These are phyloP conservation scores for Sciurus niger DNA, from an alignment of 2,113 vertebrate genomes.

Conservation along the genomic window DNA sequence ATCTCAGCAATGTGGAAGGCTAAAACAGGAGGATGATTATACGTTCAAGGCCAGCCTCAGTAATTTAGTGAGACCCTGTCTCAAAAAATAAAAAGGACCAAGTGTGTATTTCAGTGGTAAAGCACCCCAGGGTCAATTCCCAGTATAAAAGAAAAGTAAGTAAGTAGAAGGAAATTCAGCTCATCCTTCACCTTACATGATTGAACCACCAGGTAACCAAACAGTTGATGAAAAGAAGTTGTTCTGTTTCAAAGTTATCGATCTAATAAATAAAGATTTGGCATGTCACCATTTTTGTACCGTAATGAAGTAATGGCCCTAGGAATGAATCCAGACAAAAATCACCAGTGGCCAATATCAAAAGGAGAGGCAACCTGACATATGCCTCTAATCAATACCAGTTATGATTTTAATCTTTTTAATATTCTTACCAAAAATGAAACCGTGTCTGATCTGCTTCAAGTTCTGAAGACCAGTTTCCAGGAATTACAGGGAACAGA, in stretches of 20 bases:
- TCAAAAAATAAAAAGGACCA: background rate
- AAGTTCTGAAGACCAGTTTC: slow-evolving; percentile 30
- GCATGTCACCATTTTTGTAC: background rate
- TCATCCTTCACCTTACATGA: background rate
- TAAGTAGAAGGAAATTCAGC: background rate
- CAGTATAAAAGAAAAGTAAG: too few relatives aligned
- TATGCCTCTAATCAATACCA: background rate
- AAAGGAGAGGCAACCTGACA: background rate
- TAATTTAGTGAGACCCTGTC: background rate
- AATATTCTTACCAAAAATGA: slow-evolving; percentile 36
- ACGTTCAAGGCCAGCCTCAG: background rate
- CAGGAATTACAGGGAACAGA: background rate
- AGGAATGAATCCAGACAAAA: background rate
- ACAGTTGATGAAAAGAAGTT: background rate
- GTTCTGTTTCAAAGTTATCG: background rate
- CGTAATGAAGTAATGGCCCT: background rate
- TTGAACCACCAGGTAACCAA: background rate
- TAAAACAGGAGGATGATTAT: background rate
- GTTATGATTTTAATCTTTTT: background rate
- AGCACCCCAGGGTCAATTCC: too few relatives aligned
- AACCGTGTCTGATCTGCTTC: background rate
- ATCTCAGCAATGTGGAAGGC: background rate
- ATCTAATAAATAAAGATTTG: background rate
- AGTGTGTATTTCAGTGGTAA: background rate
- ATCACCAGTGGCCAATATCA: background rate